Evolutionary conservation across 2,113 vertebrate genomes (phyloP).

Genomic region (Varanus salvator): DNA sequence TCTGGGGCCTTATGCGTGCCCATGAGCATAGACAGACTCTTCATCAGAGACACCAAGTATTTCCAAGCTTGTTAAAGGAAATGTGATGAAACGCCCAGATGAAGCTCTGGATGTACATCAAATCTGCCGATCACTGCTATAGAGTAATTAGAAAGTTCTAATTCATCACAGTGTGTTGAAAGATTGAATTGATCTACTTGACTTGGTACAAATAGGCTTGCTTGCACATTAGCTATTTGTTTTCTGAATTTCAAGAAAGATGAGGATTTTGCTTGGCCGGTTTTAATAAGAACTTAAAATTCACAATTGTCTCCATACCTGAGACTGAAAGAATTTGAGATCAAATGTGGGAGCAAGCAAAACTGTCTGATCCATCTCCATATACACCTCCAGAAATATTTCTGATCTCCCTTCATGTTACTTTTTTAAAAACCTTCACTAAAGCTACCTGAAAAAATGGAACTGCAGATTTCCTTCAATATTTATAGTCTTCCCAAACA

Average conservation of each 20-base stretch:
- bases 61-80: neutral
- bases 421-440: neutral
- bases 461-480: constrained; percentile 27
- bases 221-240: constrained; percentile 21
- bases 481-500: neutral
- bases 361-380: too few relatives aligned
- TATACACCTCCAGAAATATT: constrained; percentile 18
- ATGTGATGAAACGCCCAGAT: neutral
- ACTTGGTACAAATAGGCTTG: constrained; percentile 27
- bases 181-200: constrained; percentile 33
- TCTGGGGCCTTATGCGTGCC: too few relatives aligned
- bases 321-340: too few relatives aligned
- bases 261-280: too few relatives aligned
- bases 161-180: constrained; percentile 54
- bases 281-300: too few relatives aligned
- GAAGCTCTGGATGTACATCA: neutral
- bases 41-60: neutral
- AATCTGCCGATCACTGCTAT: neutral
- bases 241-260: constrained; percentile 13
- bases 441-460: neutral
- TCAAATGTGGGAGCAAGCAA: too few relatives aligned
- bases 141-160: constrained; percentile 11
- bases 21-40: neutral
- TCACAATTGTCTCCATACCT: too few relatives aligned
- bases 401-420: neutral